These are phyloP conservation scores for Pelusios castaneus DNA, from an alignment of 2,113 vertebrate species.

Conservation along the genomic window DNA sequence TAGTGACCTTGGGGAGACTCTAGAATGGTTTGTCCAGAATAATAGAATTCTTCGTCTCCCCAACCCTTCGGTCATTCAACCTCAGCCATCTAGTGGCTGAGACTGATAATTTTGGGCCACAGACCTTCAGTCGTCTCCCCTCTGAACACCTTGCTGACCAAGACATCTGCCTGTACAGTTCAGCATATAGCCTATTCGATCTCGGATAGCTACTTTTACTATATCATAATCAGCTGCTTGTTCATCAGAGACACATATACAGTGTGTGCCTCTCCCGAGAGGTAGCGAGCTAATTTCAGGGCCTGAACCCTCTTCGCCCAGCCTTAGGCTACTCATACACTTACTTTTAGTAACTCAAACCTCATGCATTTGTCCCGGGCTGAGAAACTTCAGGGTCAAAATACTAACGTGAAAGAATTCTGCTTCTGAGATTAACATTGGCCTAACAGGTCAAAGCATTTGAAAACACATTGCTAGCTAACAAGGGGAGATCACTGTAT, in stretches of 20 bases:
- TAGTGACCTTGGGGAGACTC: no score
- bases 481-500: constrained; percentile 42
- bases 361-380: neutral
- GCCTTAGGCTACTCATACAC: no score
- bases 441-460: constrained; percentile 38
- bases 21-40: no score
- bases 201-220: neutral
- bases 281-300: neutral
- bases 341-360: neutral
- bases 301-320: neutral
- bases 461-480: constrained; percentile 41
- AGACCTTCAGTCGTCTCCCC: no score
- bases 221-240: neutral
- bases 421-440: constrained; percentile 31
- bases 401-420: neutral
- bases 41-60: no score
- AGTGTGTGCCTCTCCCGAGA: neutral
- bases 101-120: no score
- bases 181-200: no score
- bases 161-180: no score
- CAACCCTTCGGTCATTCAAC: no score
- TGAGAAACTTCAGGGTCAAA: constrained; percentile 7
- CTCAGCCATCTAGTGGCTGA: no score
- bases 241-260: neutral
- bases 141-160: no score